These are phyloP conservation scores for Drosophila biarmipes DNA, from an alignment of 1,140 invertebrate species.

Conservation along the genomic window DNA sequence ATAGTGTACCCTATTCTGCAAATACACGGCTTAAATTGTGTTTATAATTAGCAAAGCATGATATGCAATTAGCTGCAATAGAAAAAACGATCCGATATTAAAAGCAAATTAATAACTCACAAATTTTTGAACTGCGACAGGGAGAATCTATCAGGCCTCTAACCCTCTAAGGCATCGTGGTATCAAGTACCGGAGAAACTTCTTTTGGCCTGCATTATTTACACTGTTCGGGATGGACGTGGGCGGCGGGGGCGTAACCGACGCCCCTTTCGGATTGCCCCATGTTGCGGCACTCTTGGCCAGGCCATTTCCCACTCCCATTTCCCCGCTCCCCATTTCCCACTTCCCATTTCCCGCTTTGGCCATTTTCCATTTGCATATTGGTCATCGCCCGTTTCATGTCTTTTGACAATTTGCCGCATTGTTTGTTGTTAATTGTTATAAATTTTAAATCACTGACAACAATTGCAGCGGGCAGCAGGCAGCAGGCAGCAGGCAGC, in stretches of 20 bases:
- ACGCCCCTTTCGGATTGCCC: constrained; percentile 43
- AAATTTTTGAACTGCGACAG: no score
- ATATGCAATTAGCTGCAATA: no score
- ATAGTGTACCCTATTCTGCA: not conserved
- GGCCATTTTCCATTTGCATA: constrained; percentile 48
- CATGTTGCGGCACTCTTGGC: constrained; percentile 36
- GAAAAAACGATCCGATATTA: no score
- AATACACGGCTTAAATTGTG: not conserved
- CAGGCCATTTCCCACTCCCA: constrained; percentile 8
- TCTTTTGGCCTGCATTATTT: constrained; percentile 2
- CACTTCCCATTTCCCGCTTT: constrained; percentile 7
- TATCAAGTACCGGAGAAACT: not conserved
- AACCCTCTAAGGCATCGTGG: not conserved
- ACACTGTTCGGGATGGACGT: not conserved
- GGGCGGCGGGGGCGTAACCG: not conserved
- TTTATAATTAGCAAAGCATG: not conserved
- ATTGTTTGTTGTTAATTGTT: constrained; percentile 75
- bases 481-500: constrained; percentile 2
- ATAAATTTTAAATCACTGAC: constrained; percentile 75
- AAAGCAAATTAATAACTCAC: no score
- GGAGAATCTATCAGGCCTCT: no score
- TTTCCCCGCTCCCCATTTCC: constrained; percentile 31
- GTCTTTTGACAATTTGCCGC: constrained; percentile 74
- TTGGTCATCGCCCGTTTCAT: constrained; percentile 61
- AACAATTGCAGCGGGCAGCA: constrained; percentile 35